Evolutionary conservation across 2,113 vertebrate species (phyloP), one percentile per base, ranked within the genome.

Genomic region (Zapornia atra): DNA sequence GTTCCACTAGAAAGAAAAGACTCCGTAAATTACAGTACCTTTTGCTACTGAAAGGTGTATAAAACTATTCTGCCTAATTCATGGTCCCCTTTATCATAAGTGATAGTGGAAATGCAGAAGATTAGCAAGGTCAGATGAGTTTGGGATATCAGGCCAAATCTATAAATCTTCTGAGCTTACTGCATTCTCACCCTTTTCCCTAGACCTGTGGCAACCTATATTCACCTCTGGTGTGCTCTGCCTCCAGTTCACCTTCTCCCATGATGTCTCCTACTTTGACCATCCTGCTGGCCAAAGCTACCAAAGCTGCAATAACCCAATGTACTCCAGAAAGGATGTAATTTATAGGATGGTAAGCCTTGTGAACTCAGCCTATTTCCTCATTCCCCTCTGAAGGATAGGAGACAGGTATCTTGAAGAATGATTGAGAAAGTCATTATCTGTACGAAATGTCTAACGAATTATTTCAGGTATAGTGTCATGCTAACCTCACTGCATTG

Each of bases 31-130:
- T 92, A 97, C 66, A 73, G 64, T 66, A 61, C 84, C 73, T 91
- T 88, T 88, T 95, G 42, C 75, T 90, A 63, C 85, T 95, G 91
- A 96, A 92, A 88, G 86, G 94, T 92, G 81, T 93, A 63, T 92
- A 88, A 95, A 96, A 81, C 69, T 84, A 93, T 94, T 93, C 93
- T 66, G 86, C 86, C 87, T 97, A 94, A 97, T 95, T 96, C 93
- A 94, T 84, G 75, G 59, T 59, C 40, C 38, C 65, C 84, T 96
- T 97, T 93, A 95, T 96, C 94, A 88, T 88, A 92, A 86, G 80
- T 76, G 96, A 94, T 95, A 82, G 92, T 81, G 85, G 89, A 94
- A 97, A 91, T 89, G 77, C 42, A 40, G 80, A 94, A 97, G 96
- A 96, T 97, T 92, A 94, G 64, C 76, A 82, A 92, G 95, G 94